phyloP scores from a whole-genome alignment of 1,140 invertebrate species.

The Augochlora pura region DNA sequence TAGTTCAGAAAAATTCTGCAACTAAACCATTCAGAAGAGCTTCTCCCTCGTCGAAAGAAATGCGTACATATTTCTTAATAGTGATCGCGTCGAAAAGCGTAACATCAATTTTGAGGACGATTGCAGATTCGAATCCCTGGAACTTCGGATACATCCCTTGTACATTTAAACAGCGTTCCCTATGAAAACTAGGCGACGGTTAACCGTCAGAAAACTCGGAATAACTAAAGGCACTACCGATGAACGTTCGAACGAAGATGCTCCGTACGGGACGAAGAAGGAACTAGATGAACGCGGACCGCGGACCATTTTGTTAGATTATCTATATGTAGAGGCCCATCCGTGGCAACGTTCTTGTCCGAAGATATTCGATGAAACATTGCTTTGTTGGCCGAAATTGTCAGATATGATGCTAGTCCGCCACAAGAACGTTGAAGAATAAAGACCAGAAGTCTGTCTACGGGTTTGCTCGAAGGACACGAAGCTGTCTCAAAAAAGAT shows the following conservation, averaged over 20 bases:
- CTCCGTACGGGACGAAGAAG: slow-evolving; percentile 3
- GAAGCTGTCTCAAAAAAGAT: slow-evolving; percentile 9
- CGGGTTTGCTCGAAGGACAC: background rate
- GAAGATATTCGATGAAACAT: background rate
- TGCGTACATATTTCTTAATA: no score
- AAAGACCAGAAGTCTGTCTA: background rate
- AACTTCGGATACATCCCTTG: no score
- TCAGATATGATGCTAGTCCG: background rate
- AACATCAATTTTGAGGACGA: no score
- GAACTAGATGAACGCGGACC: slow-evolving; percentile 38
- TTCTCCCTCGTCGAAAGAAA: no score
- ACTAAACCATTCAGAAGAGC: no score
- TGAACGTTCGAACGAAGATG: background rate
- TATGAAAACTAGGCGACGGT: background rate
- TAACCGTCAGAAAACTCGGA: background rate
- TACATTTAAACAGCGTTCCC: background rate
- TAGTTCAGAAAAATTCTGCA: no score
- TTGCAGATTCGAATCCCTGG: no score
- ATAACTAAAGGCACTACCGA: background rate
- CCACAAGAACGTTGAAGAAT: no score
- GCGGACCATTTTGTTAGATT: slow-evolving; percentile 33
- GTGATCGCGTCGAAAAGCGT: no score
- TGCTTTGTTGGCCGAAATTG: background rate
- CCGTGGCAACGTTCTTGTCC: background rate
- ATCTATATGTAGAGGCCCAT: slow-evolving; percentile 27